These are phyloP conservation scores for Caenorhabditis sp. DNA, from an alignment of 2,888 invertebrate genomes.

Conservation along the genomic window DNA sequence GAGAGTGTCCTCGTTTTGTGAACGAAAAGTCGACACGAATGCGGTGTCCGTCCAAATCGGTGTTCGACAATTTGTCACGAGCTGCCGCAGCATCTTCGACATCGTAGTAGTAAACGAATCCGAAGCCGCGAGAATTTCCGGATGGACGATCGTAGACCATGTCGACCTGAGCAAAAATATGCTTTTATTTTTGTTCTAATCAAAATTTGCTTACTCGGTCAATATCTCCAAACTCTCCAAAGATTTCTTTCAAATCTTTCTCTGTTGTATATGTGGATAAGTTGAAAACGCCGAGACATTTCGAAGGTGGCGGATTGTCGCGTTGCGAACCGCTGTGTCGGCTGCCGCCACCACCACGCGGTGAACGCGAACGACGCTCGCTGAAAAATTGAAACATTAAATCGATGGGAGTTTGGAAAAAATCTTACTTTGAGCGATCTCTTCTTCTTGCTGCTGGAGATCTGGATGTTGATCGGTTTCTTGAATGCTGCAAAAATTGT, in stretches of 20 bases:
- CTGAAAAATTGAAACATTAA: background rate
- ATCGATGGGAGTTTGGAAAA: background rate
- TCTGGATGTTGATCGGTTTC: conserved; percentile 12
- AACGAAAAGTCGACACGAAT: conserved; percentile 67
- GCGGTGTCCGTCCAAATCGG: conserved; percentile 50
- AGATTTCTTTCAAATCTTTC: conserved; percentile 87
- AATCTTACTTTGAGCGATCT: conserved; percentile 13
- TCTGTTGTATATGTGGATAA: conserved; percentile 91
- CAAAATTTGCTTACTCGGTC: conserved; percentile 80
- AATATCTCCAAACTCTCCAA: conserved; percentile 88
- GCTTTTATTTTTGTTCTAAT: background rate
- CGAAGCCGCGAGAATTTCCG: conserved; percentile 67
- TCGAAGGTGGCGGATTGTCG: conserved; percentile 84
- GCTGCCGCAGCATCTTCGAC: conserved; percentile 61
- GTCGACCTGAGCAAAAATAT: conserved; percentile 74
- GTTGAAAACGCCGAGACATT: conserved; percentile 93
- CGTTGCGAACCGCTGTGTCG: conserved; percentile 13
- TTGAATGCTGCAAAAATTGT: conserved; percentile 22
- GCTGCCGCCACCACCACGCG: conserved; percentile 18
- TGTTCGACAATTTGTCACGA: conserved; percentile 50
- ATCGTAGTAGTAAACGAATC: conserved; percentile 62
- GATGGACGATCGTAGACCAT: conserved; percentile 92
- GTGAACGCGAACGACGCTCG: conserved; percentile 30
- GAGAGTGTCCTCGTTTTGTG: conserved; percentile 65
- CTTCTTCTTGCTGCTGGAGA: conserved; percentile 18